These are phyloP conservation scores for Dorcus hopei DNA, from an alignment of 2,888 invertebrate species.

Conservation along the genomic window DNA sequence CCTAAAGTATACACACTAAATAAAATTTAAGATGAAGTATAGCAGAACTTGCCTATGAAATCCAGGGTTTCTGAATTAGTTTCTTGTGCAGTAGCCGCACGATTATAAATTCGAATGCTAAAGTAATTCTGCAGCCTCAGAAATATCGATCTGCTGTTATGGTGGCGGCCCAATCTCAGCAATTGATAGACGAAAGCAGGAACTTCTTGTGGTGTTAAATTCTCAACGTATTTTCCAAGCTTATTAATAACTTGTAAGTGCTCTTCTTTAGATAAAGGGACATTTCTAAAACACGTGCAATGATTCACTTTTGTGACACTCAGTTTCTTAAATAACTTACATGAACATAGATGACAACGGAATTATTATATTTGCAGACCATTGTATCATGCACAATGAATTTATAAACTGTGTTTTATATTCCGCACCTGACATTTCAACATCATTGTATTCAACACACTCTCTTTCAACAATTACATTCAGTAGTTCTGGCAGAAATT, in stretches of 20 bases:
- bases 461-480: conserved; percentile 55
- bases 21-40: background rate
- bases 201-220: conserved; percentile 59
- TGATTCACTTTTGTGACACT: background rate
- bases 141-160: conserved; percentile 42
- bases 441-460: conserved; percentile 56
- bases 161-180: conserved; percentile 55
- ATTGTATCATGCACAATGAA: conserved; percentile 58
- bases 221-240: conserved; percentile 58
- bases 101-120: conserved; percentile 38
- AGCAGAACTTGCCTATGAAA: conserved; percentile 35
- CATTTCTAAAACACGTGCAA: conserved; percentile 51
- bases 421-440: conserved; percentile 57
- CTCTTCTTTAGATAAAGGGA: conserved; percentile 57
- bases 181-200: conserved; percentile 68
- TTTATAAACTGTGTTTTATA: conserved; percentile 61
- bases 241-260: conserved; percentile 62
- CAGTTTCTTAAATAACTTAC: conserved; percentile 45
- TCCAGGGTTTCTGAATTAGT: conserved; percentile 37
- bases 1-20: conserved; percentile 37
- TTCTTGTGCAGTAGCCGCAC: conserved; percentile 18
- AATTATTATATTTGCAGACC: conserved; percentile 60
- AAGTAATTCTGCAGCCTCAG: conserved; percentile 44
- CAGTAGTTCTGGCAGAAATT: conserved; percentile 62
- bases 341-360: conserved; percentile 66